phyloP scores from a whole-genome alignment of 2,888 invertebrate genomes.

The Nymphalis polychloros region DNA sequence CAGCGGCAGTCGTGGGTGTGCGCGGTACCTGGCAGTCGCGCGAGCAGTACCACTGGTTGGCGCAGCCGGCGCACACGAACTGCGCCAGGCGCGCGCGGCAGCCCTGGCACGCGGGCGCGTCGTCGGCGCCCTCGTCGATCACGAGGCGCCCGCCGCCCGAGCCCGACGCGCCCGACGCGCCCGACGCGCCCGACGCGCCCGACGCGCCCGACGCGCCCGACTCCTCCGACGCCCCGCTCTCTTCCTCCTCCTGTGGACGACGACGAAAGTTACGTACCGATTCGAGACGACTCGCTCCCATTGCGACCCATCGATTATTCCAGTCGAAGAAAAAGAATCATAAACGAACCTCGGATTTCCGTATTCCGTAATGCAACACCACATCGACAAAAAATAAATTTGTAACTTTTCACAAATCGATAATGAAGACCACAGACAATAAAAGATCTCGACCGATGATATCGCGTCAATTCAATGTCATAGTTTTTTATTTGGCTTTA shows the following conservation, averaged over 20 bases:
- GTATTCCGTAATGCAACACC: too few relatives aligned
- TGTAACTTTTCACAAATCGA: too few relatives aligned
- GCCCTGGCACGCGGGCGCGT: constrained; percentile 91
- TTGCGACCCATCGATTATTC: too few relatives aligned
- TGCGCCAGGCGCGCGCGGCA: constrained; percentile 91
- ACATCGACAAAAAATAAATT: too few relatives aligned
- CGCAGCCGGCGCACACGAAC: constrained; percentile 94
- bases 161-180: constrained; percentile 58
- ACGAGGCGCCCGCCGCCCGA: constrained; percentile 61
- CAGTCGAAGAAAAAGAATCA: too few relatives aligned
- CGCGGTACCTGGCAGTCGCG: constrained; percentile 91
- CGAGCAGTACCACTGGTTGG: constrained; percentile 97
- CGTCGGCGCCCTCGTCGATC: constrained; percentile 64
- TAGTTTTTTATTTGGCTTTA: too few relatives aligned
- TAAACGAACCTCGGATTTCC: too few relatives aligned
- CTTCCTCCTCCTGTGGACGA: constrained; percentile 81
- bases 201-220: constrained; percentile 54
- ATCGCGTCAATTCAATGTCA: too few relatives aligned
- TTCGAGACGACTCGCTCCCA: too few relatives aligned
- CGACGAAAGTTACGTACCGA: neutral
- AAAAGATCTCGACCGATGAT: too few relatives aligned
- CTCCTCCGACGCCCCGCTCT: constrained; percentile 79
- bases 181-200: constrained; percentile 41
- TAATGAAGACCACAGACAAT: too few relatives aligned
- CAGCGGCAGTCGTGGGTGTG: too few relatives aligned